Evolutionary conservation across 2,113 vertebrate genomes (phyloP), one percentile per base, ranked within the genome.

Genomic region (Mungos mungo): DNA sequence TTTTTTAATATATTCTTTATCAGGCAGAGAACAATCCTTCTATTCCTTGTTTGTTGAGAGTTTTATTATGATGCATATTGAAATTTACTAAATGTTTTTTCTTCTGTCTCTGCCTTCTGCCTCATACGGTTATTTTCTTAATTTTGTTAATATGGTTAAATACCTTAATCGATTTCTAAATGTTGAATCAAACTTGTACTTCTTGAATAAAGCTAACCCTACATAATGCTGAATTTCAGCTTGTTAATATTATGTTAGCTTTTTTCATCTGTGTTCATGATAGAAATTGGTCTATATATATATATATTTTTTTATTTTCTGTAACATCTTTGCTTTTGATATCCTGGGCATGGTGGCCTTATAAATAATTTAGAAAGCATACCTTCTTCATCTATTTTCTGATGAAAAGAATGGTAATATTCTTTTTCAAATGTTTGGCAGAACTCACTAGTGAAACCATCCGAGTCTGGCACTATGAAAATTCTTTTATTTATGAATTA

Each of bases 351-450:
- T 54, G 71, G 45, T 77, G 74, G 69, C 35, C 45, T 95, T 60
- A 76, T 90, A 54, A 76, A n/a, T 83, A 76, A 54, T 3, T 68
- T 76, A 57, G 29, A 31, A 68, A 76, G 16, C 80, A 45, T 84
- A 69, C n/a, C 45, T 33, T 95, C 47, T 45, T 81, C 38, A 93
- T 52, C 57, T 86, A 29, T 97, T 95, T 89, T 77, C 66, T 87
- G 8, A 93, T 86, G 25, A 93, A 90, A 86, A 66, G 80, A 97
- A 95, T 81, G 33, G 4, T 74, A 90, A 69, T 82, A 82, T 76
- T 90, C 66, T 95, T 74, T 27, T 90, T 31, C 5, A 52, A 29
- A 76, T 74, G 14, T 52, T 81, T 74, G 25, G 57, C n/a, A 80
- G 19, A 83, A 80, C 52, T 85, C 31, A 41, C 14, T 12, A 72